Evolutionary conservation across 2,113 vertebrate genomes (phyloP).

Genomic region (Kryptolebias marmoratus): DNA sequence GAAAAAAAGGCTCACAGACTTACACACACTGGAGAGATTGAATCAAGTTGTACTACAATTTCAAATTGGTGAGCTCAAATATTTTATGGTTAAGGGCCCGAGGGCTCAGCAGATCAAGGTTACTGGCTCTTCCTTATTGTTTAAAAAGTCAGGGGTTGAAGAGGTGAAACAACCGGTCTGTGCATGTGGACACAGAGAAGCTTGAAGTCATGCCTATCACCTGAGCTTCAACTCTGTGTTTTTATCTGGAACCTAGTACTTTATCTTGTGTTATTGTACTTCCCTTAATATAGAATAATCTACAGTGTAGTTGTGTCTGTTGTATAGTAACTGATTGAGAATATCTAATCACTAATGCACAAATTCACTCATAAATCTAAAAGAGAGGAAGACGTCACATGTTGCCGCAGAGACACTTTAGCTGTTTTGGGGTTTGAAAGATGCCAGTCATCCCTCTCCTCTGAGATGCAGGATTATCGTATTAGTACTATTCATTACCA

Average conservation of each 20-base stretch:
- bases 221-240: no score
- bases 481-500: slow-evolving; percentile 28
- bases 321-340: slow-evolving; percentile 1
- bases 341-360: slow-evolving; percentile 24
- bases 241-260: no score
- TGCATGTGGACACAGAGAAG: no score
- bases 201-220: no score
- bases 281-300: no score
- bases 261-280: no score
- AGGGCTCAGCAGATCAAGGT: no score
- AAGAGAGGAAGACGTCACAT: slow-evolving; percentile 2
- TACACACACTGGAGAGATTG: neutral
- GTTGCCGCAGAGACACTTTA: slow-evolving; percentile 21
- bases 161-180: no score
- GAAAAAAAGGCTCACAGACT: slow-evolving; percentile 19
- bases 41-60: slow-evolving; percentile 12
- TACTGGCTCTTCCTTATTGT: no score
- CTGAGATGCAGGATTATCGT: slow-evolving; percentile 25
- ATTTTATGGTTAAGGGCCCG: no score
- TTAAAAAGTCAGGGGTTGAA: no score
- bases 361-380: slow-evolving; percentile 36
- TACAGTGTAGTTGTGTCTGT: neutral
- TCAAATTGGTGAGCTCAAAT: no score
- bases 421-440: slow-evolving; percentile 32
- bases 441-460: slow-evolving; percentile 43